Conservation (phyloP, 1,140 invertebrate genomes). For the Ptiloglossa arizonensis region DNA sequence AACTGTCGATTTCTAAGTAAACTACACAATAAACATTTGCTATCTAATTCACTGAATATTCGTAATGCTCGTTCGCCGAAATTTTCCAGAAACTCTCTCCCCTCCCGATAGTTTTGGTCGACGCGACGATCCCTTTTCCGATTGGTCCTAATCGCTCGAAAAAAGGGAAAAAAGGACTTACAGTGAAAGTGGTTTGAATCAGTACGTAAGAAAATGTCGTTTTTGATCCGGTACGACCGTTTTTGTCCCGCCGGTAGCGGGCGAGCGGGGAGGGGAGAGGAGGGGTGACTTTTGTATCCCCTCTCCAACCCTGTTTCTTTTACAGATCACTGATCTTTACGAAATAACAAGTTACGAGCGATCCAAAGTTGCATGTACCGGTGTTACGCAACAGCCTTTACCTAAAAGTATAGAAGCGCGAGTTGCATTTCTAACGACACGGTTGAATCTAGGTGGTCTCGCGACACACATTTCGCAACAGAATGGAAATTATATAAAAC, state of each 20-base stretch:
- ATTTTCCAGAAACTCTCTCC: neutral
- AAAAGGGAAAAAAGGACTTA: neutral
- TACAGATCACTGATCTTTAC: constrained; percentile 21
- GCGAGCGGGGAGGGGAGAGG: too few relatives aligned
- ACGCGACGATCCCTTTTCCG: neutral
- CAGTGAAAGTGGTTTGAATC: constrained; percentile 23
- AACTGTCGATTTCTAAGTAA: too few relatives aligned
- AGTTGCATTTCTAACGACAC: constrained; percentile 36
- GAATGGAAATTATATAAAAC: constrained; percentile 6
- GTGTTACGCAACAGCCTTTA: constrained; percentile 23
- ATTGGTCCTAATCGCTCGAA: neutral
- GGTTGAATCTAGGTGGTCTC: neutral
- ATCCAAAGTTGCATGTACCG: neutral
- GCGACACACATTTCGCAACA: constrained; percentile 27
- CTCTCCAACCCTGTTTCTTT: neutral
- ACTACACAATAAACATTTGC: too few relatives aligned
- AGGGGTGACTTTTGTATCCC: neutral
- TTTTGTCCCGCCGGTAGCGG: too few relatives aligned
- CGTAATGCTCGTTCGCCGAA: neutral
- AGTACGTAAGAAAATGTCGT: neutral
- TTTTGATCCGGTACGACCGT: neutral
- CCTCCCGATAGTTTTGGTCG: neutral
- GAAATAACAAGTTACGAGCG: constrained; percentile 31
- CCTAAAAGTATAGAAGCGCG: constrained; percentile 35
- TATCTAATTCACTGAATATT: too few relatives aligned